phyloP scores from a whole-genome alignment of 2,888 invertebrate genomes.

The Tipula vernalis region DNA sequence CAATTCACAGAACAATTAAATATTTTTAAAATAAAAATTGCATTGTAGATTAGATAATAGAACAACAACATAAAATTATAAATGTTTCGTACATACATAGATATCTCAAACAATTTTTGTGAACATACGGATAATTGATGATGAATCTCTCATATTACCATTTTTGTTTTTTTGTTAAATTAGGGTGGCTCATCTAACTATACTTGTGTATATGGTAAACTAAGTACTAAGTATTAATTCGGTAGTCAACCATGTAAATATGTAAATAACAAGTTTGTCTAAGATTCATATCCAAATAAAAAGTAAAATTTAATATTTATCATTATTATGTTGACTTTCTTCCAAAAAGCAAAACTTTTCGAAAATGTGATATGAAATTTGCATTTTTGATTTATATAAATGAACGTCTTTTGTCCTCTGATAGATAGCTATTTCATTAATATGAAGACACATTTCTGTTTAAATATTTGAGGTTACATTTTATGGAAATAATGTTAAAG shows the following conservation, averaged over 20 bases:
- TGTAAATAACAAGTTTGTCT: not conserved
- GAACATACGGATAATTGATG: not conserved
- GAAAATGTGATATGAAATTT: not conserved
- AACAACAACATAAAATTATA: not conserved
- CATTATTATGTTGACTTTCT: not conserved
- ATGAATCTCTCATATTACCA: not conserved
- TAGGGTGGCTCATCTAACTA: not conserved
- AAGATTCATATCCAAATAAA: not conserved
- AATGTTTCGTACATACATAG: not conserved
- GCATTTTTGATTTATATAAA: not conserved
- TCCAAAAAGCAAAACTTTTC: not conserved
- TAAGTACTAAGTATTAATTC: not conserved
- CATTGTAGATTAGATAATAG: not conserved
- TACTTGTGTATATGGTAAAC: not conserved
- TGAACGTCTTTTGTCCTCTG: no score
- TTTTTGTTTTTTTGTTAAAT: not conserved
- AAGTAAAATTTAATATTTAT: not conserved
- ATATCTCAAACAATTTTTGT: not conserved
- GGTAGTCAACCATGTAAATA: not conserved
- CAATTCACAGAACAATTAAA: constrained; percentile 1
- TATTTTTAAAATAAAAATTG: not conserved
- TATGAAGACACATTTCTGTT: not conserved
- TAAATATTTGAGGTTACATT: no score
- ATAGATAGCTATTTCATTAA: not conserved
- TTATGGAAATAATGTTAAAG: no score